Base-by-base conservation (phyloP, 1,140 invertebrate genomes). In the Eulimnadia texana region DNA sequence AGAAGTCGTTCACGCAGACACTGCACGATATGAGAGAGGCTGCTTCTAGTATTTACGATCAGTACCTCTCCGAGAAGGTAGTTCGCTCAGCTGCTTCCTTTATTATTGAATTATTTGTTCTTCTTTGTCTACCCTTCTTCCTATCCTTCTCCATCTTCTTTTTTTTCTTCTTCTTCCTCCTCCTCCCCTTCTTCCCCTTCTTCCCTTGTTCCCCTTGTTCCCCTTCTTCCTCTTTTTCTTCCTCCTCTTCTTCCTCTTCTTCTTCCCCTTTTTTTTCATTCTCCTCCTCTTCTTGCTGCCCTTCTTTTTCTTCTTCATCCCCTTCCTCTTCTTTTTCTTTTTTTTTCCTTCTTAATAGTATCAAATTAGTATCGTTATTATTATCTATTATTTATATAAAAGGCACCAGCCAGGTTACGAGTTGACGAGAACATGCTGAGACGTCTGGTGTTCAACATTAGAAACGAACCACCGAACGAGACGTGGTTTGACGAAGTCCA, bases 401-500 rank as follows among this genome's bases (percentile, higher is more conserved):
- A 82, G 78, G 80, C 82, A 20, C 77, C 80, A 19, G 78, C 80
- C 2, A 79, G 79, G 68, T 72, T 90, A 3, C 76, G 79, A 63
- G 67, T 90, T 9, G 84, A 85, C 62, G 81, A 85, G 63, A 69
- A 69, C 50, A 69, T 86, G 9, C 74, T 84, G 1, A 82, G 83
- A 61, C 78, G 74, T 67, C 74, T 90, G 33, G 67, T 84, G 22
- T 74, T 76, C 58, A 79, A 81, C 66, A 81, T 89, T 61, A 80
- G 80, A 66, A 82, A 78, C 63, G 80, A 84, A 64, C 66, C 70
- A 59, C 70, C 83, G 11, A 77, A 79, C 51, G 84, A 89, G 65
- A 75, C 74, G 2, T 90, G 89, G 80, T 95, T 96, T 74, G 90
- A 94, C 72, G 84, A 90, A 60, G 78, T 90, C 11, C 84, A 92